A percentile compares a stretch with the other conserved stretches of the same genome.
Conservation (phyloP, 2,888 invertebrate genomes). For the Acleris cristana region DNA sequence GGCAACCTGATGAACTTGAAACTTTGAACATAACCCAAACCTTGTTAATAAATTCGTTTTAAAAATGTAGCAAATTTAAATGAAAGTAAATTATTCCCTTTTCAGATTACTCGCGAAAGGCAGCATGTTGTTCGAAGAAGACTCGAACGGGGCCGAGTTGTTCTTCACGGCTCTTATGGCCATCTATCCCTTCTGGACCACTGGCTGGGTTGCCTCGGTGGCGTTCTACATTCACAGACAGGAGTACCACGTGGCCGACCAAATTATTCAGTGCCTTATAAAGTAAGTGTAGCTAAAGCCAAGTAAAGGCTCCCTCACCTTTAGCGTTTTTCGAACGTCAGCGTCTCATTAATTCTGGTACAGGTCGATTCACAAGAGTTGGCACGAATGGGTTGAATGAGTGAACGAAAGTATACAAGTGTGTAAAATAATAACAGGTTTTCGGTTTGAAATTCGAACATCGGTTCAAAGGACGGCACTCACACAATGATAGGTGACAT, state of each 20-base stretch:
- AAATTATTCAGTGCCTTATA: constrained; percentile 52
- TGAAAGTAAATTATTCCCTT: no score
- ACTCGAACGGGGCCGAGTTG: constrained; percentile 62
- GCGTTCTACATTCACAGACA: constrained; percentile 63
- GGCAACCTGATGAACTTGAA: no score
- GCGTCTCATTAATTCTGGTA: not conserved
- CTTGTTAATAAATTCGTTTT: no score
- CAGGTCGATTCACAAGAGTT: no score
- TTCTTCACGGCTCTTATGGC: constrained; percentile 65
- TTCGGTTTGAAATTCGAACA: no score
- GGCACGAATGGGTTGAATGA: no score
- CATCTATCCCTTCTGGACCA: constrained; percentile 62
- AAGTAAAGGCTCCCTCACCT: not conserved
- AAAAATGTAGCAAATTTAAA: no score
- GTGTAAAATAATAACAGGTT: no score
- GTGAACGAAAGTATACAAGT: no score
- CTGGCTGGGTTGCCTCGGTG: constrained; percentile 58
- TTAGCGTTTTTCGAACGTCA: not conserved
- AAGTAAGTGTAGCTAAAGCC: constrained; percentile 49
- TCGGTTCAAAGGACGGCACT: no score
- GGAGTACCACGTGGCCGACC: constrained; percentile 60
- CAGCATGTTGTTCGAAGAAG: constrained; percentile 60
- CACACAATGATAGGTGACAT: no score
- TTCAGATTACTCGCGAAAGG: constrained; percentile 68
- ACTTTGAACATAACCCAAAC: no score